phyloP scores from a whole-genome alignment of 2,888 invertebrate genomes.

The Morinoia aosen region DNA sequence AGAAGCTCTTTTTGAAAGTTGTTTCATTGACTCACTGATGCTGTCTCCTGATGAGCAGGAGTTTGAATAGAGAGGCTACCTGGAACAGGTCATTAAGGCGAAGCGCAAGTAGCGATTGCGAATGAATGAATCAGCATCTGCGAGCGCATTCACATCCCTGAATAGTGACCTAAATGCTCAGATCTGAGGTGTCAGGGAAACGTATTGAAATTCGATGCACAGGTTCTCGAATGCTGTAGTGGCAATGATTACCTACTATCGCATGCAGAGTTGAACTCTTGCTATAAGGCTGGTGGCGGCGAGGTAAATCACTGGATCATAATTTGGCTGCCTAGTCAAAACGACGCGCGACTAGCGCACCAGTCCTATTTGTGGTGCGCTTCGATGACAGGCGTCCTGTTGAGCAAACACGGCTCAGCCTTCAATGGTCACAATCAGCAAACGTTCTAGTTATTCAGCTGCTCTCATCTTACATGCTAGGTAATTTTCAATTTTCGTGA shows the following conservation, averaged over 20 bases:
- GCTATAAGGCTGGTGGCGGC: not conserved
- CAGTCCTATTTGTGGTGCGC: not conserved
- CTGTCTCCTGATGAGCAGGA: not conserved
- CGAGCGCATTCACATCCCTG: not conserved
- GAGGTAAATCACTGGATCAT: not conserved
- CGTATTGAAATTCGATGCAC: not conserved
- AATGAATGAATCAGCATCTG: not conserved
- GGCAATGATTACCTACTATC: not conserved
- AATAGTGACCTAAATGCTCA: constrained; percentile 4
- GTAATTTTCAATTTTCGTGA: not conserved
- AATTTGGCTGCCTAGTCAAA: not conserved
- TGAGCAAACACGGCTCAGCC: not conserved
- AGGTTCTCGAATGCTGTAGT: not conserved
- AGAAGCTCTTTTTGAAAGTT: not conserved
- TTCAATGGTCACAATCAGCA: not conserved
- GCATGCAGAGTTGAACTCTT: not conserved
- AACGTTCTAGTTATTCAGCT: not conserved
- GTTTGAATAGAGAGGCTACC: not conserved
- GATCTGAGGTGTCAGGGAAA: not conserved
- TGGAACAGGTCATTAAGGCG: not conserved
- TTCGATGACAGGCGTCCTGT: not conserved
- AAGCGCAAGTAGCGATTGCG: not conserved
- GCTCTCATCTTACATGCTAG: not conserved
- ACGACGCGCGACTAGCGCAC: not conserved
- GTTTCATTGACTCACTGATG: not conserved